Conservation (phyloP, 2,113 vertebrate genomes). For the Atlantisia rogersi region DNA sequence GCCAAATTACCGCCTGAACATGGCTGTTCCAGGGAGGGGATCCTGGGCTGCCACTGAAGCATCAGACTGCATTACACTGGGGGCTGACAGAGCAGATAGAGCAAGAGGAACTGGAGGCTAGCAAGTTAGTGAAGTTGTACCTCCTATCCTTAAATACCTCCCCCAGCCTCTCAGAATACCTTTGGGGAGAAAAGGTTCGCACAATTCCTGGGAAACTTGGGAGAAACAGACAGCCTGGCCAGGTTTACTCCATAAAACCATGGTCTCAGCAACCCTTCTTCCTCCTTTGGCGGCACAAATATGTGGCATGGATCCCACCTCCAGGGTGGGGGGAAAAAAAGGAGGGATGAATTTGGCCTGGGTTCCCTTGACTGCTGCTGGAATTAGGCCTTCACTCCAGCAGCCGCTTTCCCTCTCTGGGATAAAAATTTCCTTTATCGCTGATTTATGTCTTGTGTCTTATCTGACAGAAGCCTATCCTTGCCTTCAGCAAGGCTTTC, state of each 20-base stretch:
- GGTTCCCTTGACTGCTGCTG: background rate
- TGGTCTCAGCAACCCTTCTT: background rate
- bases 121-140: background rate
- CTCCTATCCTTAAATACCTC: background rate
- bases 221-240: background rate
- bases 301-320: slow-evolving; percentile 28
- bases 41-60: background rate
- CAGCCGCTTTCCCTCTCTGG: background rate
- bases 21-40: background rate
- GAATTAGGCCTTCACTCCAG: background rate
- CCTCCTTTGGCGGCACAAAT: slow-evolving; percentile 29
- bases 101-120: background rate
- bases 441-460: background rate
- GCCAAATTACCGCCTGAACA: background rate
- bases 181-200: slow-evolving; percentile 21
- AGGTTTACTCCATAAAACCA: background rate
- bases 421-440: background rate
- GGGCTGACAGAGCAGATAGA: background rate
- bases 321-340: background rate
- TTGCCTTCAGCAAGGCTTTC: too few species aligned
- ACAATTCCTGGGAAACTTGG: slow-evolving; percentile 34
- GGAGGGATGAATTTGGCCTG: background rate
- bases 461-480: background rate
- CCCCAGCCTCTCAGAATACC: background rate
- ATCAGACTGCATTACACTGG: background rate